These are phyloP conservation scores for Chaetodon trifascialis DNA, from an alignment of 2,113 vertebrate species.

Conservation along the genomic window DNA sequence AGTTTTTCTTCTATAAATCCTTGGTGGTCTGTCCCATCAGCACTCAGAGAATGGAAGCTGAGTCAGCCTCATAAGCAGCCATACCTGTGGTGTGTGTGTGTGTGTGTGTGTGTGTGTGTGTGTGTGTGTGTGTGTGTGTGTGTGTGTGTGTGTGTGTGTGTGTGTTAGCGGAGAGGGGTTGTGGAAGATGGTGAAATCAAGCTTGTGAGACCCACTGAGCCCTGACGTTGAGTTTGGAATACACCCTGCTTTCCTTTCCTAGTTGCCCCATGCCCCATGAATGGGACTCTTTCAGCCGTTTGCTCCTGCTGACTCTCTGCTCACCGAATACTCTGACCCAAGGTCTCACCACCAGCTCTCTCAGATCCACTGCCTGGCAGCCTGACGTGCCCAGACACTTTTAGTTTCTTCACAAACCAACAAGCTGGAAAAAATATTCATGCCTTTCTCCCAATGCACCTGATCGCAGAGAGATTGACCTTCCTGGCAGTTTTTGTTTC, in stretches of 20 bases:
- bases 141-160: slow-evolving; percentile 17
- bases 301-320: slow-evolving; percentile 57
- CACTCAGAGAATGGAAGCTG: slow-evolving; percentile 45
- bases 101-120: not conserved
- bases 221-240: slow-evolving; percentile 64
- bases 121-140: slow-evolving; percentile 20
- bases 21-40: slow-evolving; percentile 58
- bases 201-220: slow-evolving; percentile 62
- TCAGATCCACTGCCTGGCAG: slow-evolving; percentile 40
- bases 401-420: slow-evolving; percentile 32
- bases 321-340: slow-evolving; percentile 63
- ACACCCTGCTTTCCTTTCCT: slow-evolving; percentile 68
- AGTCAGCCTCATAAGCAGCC: slow-evolving; percentile 48
- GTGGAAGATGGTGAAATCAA: slow-evolving; percentile 58
- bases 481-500: slow-evolving; percentile 25
- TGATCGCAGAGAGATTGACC: slow-evolving; percentile 23
- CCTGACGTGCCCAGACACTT: slow-evolving; percentile 17
- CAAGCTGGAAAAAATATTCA: not conserved
- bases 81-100: slow-evolving; percentile 16
- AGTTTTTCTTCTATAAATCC: slow-evolving; percentile 38
- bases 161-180: not conserved
- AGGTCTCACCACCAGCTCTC: slow-evolving; percentile 47
- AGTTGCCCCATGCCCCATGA: slow-evolving; percentile 73
- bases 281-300: slow-evolving; percentile 76
- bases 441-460: slow-evolving; percentile 57